Evolutionary conservation across 2,888 invertebrate genomes (phyloP), one percentile per base, ranked within the genome.

Genomic region (Drosophila fulvimacula): DNA sequence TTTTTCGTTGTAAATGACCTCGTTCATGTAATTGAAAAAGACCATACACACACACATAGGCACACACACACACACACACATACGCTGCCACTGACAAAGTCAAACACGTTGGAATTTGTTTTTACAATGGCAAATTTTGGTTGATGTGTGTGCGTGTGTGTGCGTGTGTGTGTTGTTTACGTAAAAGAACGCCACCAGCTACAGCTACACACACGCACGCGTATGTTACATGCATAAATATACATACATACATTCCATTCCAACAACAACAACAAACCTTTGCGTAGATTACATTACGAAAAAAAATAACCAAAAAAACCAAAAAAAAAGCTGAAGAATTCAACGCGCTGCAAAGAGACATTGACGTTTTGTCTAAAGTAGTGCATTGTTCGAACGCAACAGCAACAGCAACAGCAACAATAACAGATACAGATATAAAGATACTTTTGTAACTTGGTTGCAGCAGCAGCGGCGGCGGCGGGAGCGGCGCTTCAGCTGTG

Each of bases 1-100:
- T 78, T 82, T 79, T 82, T 78, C 75, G 78, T 79, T 81, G 85
- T 87, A 87, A 85, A 70, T 87, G 85, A 85, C 85, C 85, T 85
- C 85, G 87, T 87, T 82, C 80, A 79, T 83, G 86, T 84, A 85
- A 87, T 84, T 85, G 87, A 85, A 85, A 85, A 84, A 86, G 68
- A 73, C 77, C 75, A 83, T 68, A 80, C 73, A 74, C 66, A 60
- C 24, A 74, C 66, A 63, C 68, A 52, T 41, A 61, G 13, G 44
- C 34, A 49, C 30, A 57, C 64, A 81, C 66, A 69, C 63, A 63
- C 57, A 58, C 44, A 51, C 5, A 52, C 36, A 55, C 24, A 53
- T 9, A 34, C n/a, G 39, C 55, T 71, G 49, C 70, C 60, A 62
- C 46, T 67, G 49, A 75, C 71, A 83, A 79, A 84, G 76, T 72